These are phyloP conservation scores for Xestia ashworthii DNA, from an alignment of 2,888 invertebrate species.

Conservation along the genomic window DNA sequence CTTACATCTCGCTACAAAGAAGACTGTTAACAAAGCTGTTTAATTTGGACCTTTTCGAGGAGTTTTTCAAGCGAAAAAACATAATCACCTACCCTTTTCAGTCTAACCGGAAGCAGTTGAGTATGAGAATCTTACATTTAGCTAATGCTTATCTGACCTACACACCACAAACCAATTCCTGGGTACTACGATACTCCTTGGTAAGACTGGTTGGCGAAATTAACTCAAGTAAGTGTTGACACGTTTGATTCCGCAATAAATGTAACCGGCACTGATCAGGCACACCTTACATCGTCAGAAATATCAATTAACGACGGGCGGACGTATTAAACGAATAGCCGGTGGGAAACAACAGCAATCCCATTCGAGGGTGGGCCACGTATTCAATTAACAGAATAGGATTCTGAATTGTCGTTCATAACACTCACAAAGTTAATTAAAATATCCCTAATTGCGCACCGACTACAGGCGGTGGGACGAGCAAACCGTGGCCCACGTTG, in stretches of 20 bases:
- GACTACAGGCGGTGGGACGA: slow-evolving; percentile 65
- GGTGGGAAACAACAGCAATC: slow-evolving; percentile 77
- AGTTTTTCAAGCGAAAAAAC: slow-evolving; percentile 24
- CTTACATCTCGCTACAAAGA: slow-evolving; percentile 37
- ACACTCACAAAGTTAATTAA: slow-evolving; percentile 86
- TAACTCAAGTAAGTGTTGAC: slow-evolving; percentile 7
- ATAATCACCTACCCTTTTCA: no score
- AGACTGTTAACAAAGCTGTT: slow-evolving; percentile 40
- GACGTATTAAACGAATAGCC: slow-evolving; percentile 74
- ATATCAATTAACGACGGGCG: slow-evolving; percentile 72
- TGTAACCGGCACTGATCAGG: slow-evolving; percentile 30
- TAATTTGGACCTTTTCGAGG: slow-evolving; percentile 28
- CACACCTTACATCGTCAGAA: slow-evolving; percentile 50
- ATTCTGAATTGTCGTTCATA: slow-evolving; percentile 84
- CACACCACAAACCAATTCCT: background rate
- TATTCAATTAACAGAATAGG: slow-evolving; percentile 86
- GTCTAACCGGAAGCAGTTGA: no score
- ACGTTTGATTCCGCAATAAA: slow-evolving; percentile 26
- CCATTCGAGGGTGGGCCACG: slow-evolving; percentile 74
- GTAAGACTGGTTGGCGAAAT: background rate
- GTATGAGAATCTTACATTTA: background rate
- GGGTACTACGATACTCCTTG: background rate
- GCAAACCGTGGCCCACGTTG: slow-evolving; percentile 65
- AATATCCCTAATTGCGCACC: slow-evolving; percentile 81
- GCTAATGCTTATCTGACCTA: background rate